These are phyloP conservation scores for Sitobion miscanthi DNA, from an alignment of 1,140 invertebrate species.

Conservation along the genomic window DNA sequence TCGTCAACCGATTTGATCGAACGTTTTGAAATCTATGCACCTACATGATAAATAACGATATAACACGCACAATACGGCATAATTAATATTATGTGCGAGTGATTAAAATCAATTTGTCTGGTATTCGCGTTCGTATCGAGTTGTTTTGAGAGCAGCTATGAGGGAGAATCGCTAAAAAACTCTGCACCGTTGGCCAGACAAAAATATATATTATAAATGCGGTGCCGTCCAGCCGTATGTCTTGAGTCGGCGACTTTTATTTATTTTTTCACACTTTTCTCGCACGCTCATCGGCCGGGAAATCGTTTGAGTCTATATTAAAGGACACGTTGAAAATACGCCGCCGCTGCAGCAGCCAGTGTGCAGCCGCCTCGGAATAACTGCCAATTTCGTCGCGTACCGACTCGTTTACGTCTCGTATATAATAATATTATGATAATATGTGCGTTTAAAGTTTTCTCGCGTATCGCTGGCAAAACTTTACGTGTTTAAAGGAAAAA, in stretches of 20 bases:
- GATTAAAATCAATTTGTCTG: neutral
- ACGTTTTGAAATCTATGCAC: neutral
- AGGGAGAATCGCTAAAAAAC: neutral
- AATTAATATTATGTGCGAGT: neutral
- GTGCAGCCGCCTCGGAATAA: neutral
- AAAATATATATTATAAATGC: neutral
- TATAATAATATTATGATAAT: constrained; percentile 4
- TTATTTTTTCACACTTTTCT: neutral
- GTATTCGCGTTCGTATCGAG: neutral
- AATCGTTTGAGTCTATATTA: neutral
- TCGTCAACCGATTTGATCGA: neutral
- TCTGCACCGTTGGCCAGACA: neutral
- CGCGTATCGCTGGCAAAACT: neutral
- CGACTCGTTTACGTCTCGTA: neutral
- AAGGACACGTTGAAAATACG: neutral
- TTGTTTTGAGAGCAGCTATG: too few relatives aligned
- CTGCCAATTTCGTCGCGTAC: neutral
- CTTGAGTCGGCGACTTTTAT: neutral
- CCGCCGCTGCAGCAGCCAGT: neutral
- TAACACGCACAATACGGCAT: neutral
- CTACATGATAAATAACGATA: neutral
- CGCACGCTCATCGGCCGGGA: neutral
- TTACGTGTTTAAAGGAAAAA: neutral
- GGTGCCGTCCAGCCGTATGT: neutral
- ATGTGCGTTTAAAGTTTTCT: neutral